A percentile compares a stretch with the other conserved stretches of the same genome.
These are phyloP conservation scores for Peribatodes rhomboidaria DNA, from an alignment of 2,888 invertebrate genomes.

Conservation along the genomic window DNA sequence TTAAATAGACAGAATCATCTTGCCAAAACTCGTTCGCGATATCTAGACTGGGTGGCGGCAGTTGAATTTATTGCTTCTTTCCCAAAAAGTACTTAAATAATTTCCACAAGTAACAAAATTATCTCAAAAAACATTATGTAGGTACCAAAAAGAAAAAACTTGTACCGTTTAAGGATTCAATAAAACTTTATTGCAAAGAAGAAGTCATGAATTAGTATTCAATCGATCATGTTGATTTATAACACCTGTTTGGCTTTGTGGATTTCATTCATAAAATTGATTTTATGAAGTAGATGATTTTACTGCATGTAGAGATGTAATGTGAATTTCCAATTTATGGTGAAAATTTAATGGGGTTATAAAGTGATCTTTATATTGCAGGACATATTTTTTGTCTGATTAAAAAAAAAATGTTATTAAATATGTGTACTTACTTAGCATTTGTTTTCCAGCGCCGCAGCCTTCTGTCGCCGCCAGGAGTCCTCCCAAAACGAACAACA, in stretches of 20 bases:
- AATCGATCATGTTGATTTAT: conserved; percentile 46
- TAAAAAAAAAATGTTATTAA: background rate
- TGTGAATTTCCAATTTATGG: background rate
- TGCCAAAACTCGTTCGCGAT: conserved; percentile 66
- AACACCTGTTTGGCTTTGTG: conserved; percentile 24
- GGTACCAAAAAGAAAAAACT: conserved; percentile 20
- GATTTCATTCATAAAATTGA: conserved; percentile 41
- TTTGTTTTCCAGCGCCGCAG: conserved; percentile 79
- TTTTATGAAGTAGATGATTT: conserved; percentile 14
- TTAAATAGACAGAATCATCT: conserved; percentile 66
- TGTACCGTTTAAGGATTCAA: conserved; percentile 29
- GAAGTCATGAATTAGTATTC: conserved; percentile 36
- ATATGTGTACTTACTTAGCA: conserved; percentile 75
- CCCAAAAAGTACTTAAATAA: conserved; percentile 35
- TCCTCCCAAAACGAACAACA: conserved; percentile 84
- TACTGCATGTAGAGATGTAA: background rate
- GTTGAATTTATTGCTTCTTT: conserved; percentile 61
- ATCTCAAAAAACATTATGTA: conserved; percentile 19
- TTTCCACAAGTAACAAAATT: conserved; percentile 14
- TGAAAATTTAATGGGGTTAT: background rate
- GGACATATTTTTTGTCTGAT: background rate
- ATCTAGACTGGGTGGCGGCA: conserved; percentile 82
- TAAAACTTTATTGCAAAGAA: conserved; percentile 34
- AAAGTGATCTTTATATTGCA: background rate
- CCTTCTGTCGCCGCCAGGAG: conserved; percentile 79